Base-by-base conservation (phyloP, 2,888 invertebrate genomes). In the Ophonus ardosiacus region DNA sequence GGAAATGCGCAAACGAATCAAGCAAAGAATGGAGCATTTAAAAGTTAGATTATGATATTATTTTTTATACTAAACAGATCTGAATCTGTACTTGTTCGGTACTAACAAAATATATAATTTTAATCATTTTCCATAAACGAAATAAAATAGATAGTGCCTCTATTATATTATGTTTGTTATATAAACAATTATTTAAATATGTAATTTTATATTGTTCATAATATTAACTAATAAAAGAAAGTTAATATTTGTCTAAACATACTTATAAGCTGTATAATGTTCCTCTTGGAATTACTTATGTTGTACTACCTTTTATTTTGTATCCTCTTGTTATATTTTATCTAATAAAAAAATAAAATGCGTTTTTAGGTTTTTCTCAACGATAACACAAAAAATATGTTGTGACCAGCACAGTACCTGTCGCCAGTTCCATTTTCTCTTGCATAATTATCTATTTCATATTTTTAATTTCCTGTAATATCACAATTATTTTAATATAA, bases 1-100 rank as follows among this genome's bases (percentile, higher is more conserved):
- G 86, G 94, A 95, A 88, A 92, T 94, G 91, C 93, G 93, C 86
- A 93, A 92, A 85, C 92, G 94, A 88, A 94, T 95, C 88, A 93
- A 94, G 88, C 92, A 93, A 88, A 92, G 95, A 88, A 95, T 95
- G 94, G 94, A 95, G 89, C 94, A 95, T 89, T 91, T 95, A 51
- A 95, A 95, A 92, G 95, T 94, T 88, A 93, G 94, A 88, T 92
- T 94, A 88, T 95, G 89, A 89, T 87, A 82, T 85, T 85, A 57
- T 85, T 65, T 84, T 51, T 56, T 7, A 21, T 43, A n/a, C 7
- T 74, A n/a, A 18, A 15, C 61, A 80, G 61, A 61, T 61, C n/a
- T 80, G 13, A 61, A 31, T 79, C 59, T n/a, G 13, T 59, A 21
- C n/a, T 24, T 61, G 43, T 40, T 43, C 71, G 61, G 61, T 80